A percentile compares a stretch with the other conserved stretches of the same genome.
Conservation (phyloP, 2,113 vertebrate genomes). For the Brachirus orientalis region DNA sequence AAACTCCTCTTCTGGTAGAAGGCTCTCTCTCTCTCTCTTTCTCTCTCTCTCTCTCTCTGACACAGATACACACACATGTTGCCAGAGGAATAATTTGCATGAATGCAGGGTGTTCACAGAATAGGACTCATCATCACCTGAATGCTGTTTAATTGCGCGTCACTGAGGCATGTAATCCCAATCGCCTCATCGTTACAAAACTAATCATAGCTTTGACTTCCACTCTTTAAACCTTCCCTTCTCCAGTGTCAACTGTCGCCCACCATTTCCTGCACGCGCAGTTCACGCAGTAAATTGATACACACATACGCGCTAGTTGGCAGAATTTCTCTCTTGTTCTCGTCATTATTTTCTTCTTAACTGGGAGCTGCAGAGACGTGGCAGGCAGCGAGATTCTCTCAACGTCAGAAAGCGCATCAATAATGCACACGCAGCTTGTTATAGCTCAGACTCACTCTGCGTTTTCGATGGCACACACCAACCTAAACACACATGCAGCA, state of each 20-base stretch:
- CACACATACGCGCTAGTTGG: too few species aligned
- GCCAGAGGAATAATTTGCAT: constrained; percentile 30
- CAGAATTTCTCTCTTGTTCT: constrained; percentile 7
- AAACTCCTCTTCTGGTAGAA: constrained; percentile 34
- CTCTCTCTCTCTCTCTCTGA: constrained; percentile 3
- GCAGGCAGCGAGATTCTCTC: constrained; percentile 48
- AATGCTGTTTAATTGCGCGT: constrained; percentile 60
- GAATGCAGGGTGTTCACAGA: constrained; percentile 31
- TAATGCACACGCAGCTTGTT: constrained; percentile 77
- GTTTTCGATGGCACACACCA: constrained; percentile 57
- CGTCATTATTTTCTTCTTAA: background rate
- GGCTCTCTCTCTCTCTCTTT: constrained; percentile 2
- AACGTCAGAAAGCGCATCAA: constrained; percentile 68
- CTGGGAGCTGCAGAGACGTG: constrained; percentile 44
- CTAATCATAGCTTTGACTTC: background rate
- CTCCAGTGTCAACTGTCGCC: constrained; percentile 12
- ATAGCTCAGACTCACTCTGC: constrained; percentile 66
- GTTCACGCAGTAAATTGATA: constrained; percentile 53
- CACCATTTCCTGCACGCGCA: constrained; percentile 25
- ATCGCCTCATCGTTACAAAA: constrained; percentile 13
- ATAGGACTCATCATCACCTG: constrained; percentile 49
- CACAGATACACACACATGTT: constrained; percentile 3
- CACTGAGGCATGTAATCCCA: constrained; percentile 31
- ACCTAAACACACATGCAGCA: constrained; percentile 47
- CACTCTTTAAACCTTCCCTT: constrained; percentile 3